phyloP scores from a whole-genome alignment of 1,140 invertebrate genomes.

The Battus philenor region DNA sequence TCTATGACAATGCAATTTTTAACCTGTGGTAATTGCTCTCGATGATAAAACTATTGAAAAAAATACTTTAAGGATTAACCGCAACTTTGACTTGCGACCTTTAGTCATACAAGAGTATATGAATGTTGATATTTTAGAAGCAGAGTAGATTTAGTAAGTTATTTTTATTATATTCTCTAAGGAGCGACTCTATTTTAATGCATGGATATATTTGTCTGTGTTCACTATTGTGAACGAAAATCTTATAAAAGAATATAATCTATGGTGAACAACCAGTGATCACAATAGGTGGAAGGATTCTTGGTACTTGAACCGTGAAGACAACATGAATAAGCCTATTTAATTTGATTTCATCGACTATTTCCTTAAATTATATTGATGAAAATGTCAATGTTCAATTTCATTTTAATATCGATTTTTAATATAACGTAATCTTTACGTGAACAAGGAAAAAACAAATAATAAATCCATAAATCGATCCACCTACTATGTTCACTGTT shows the following conservation, averaged over 20 bases:
- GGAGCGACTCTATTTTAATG: conserved; percentile 8
- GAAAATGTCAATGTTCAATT: no score
- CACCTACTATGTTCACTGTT: no score
- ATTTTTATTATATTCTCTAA: conserved; percentile 9
- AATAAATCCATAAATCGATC: no score
- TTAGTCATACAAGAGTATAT: conserved; percentile 15
- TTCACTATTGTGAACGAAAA: conserved; percentile 13
- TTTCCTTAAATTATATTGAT: no score
- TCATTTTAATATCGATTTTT: no score
- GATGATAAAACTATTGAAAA: conserved; percentile 3
- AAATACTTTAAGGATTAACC: conserved; percentile 6
- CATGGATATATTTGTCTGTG: neutral
- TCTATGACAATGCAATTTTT: neutral
- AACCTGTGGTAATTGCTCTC: neutral
- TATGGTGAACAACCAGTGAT: no score
- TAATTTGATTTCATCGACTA: no score
- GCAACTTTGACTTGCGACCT: conserved; percentile 5
- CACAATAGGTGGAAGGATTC: no score
- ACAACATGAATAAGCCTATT: no score
- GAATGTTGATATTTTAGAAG: conserved; percentile 10
- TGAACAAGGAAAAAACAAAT: no score
- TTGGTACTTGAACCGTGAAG: no score
- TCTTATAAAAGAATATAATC: neutral
- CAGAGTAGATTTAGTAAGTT: conserved; percentile 13
- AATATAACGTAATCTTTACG: no score